Conservation (phyloP, 2,888 invertebrate genomes). For the Opisthograptis luteolata region DNA sequence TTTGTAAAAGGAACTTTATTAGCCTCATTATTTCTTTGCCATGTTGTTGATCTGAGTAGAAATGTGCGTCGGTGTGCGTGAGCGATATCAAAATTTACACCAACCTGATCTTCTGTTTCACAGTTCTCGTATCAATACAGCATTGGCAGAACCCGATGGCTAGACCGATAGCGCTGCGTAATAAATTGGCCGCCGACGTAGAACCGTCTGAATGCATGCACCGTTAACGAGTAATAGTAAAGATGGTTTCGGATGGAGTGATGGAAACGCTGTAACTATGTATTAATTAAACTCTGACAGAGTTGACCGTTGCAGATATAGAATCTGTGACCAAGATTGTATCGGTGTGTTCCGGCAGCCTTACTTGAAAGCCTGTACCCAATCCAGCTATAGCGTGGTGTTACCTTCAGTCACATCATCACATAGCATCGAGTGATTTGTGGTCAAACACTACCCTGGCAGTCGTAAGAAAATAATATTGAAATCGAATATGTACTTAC, state of each 20-base stretch:
- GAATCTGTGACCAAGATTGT: no score
- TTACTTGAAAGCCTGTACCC: no score
- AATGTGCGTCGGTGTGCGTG: neutral
- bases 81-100: neutral
- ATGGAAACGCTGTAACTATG: constrained; percentile 11
- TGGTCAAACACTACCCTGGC: no score
- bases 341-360: no score
- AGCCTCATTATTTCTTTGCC: no score
- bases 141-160: constrained; percentile 54
- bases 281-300: constrained; percentile 4
- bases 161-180: constrained; percentile 61
- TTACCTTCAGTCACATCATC: no score
- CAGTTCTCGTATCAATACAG: constrained; percentile 20
- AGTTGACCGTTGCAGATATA: neutral
- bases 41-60: no score
- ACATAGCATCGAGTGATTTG: no score
- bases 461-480: no score
- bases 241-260: constrained; percentile 16
- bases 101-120: constrained; percentile 1
- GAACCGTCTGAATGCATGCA: constrained; percentile 61
- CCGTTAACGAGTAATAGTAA: constrained; percentile 62
- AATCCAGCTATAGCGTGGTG: no score
- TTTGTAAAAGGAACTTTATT: no score
- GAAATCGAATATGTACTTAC: no score
- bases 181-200: constrained; percentile 72